phyloP scores from a whole-genome alignment of 37 sponge, comb jelly and placozoan genomes.

The Haliclona indistincta region DNA sequence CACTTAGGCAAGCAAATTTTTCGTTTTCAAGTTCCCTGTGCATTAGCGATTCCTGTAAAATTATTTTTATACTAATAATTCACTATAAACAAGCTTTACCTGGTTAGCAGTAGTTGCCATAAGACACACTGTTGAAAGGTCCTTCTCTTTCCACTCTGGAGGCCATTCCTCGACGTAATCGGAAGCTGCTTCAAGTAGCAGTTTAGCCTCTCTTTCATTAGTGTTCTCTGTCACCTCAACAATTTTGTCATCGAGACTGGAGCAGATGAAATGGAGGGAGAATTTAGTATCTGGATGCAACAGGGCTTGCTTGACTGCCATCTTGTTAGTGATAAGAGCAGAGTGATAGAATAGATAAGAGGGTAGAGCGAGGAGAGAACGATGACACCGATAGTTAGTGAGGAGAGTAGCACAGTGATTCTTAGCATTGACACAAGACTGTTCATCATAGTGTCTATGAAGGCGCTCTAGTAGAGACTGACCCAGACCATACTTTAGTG shows the following conservation, averaged over 20 bases:
- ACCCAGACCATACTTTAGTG: slow-evolving; percentile 53
- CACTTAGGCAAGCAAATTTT: no score
- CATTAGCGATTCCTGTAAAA: no score
- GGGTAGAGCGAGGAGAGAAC: slow-evolving; percentile 43
- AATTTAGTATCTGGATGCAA: slow-evolving; percentile 39
- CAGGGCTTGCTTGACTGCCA: no score
- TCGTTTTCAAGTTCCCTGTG: no score
- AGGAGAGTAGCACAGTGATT: slow-evolving; percentile 22
- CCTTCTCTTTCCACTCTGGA: slow-evolving; percentile 28
- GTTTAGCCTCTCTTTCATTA: slow-evolving; percentile 23
- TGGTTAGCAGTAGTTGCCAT: slow-evolving; percentile 54
- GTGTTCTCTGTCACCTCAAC: neutral
- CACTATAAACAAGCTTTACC: no score
- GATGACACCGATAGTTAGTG: slow-evolving; percentile 69
- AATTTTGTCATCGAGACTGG: neutral
- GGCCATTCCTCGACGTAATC: slow-evolving; percentile 54
- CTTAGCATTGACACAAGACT: neutral
- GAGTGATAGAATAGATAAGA: slow-evolving; percentile 71
- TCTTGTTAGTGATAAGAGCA: slow-evolving; percentile 27
- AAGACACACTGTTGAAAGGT: slow-evolving; percentile 32
- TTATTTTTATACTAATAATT: no score
- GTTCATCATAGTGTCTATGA: slow-evolving; percentile 22
- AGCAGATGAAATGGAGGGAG: slow-evolving; percentile 66
- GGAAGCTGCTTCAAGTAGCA: slow-evolving; percentile 11
- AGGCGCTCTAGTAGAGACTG: slow-evolving; percentile 58